Evolutionary conservation across 2,888 invertebrate genomes (phyloP).

Genomic region (Thecophora atra): DNA sequence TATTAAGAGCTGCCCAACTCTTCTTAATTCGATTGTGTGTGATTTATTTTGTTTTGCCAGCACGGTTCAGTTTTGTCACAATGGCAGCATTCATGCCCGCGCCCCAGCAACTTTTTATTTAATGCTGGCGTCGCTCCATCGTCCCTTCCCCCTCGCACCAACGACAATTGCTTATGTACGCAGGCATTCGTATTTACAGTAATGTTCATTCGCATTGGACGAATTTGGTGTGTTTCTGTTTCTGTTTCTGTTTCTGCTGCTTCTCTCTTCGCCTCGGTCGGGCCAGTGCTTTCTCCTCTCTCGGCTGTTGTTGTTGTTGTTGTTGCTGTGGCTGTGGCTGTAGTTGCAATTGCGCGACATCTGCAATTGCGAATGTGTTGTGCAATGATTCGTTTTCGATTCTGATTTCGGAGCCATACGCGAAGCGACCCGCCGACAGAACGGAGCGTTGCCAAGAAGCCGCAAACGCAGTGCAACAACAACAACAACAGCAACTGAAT

Average conservation of each 20-base stretch:
- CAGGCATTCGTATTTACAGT: constrained; percentile 37
- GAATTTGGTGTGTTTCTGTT: constrained; percentile 27
- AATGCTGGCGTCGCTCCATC: not conserved
- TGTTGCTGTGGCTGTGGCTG: constrained; percentile 15
- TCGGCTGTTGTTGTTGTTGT: constrained; percentile 22
- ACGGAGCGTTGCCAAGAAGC: constrained; percentile 35
- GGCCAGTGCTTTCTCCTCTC: constrained; percentile 16
- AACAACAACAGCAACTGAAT: constrained; percentile 39
- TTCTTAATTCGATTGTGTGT: constrained; percentile 13
- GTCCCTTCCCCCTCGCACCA: not conserved
- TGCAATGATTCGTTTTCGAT: constrained; percentile 47
- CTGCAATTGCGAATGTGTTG: constrained; percentile 36
- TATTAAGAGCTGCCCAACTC: not conserved
- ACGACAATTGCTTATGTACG: constrained; percentile 6
- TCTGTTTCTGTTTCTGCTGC: constrained; percentile 20
- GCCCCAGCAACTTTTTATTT: too few relatives aligned
- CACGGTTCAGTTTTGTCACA: not conserved
- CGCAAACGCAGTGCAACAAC: constrained; percentile 37
- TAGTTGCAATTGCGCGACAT: constrained; percentile 42
- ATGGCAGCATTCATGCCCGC: not conserved
- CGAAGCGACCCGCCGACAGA: constrained; percentile 63
- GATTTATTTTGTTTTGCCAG: constrained; percentile 1
- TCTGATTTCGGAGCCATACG: constrained; percentile 54
- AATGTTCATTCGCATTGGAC: constrained; percentile 31
- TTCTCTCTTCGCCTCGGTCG: not conserved